Conservation (phyloP, 2,888 invertebrate genomes). For the Volucella zonaria region DNA sequence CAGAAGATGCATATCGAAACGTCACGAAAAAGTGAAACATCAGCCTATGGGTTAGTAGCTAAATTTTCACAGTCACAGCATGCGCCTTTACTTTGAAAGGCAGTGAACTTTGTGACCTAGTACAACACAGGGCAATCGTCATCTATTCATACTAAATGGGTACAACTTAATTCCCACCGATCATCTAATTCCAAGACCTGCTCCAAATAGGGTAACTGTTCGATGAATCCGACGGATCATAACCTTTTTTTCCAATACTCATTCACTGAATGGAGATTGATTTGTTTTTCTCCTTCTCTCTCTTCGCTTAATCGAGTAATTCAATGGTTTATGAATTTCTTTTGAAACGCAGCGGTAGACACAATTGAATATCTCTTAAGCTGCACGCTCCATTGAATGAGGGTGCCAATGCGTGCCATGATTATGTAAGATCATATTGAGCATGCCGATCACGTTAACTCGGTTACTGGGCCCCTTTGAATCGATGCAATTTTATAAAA, state of each 20-base stretch:
- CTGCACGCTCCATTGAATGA: conserved; percentile 14
- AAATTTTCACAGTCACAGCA: no score
- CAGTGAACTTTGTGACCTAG: no score
- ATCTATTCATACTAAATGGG: no score
- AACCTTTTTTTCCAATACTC: neutral
- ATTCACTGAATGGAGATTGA: neutral
- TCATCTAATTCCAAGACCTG: no score
- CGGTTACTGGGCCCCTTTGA: conserved; percentile 49
- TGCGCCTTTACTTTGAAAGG: no score
- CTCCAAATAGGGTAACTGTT: no score
- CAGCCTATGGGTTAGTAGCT: no score
- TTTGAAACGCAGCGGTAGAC: conserved; percentile 27
- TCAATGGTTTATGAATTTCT: conserved; percentile 38
- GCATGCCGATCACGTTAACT: conserved; percentile 50
- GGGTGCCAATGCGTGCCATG: conserved; percentile 21
- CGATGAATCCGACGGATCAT: no score
- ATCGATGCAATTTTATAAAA: neutral
- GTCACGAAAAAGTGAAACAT: no score
- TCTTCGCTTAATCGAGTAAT: conserved; percentile 13
- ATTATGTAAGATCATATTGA: conserved; percentile 46
- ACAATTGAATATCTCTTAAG: conserved; percentile 13
- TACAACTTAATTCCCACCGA: no score
- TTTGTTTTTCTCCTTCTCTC: neutral
- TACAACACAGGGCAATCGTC: no score
- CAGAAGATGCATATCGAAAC: no score